These are phyloP conservation scores for Manis javanica DNA, from an alignment of 2,797 vertebrate species.

Conservation along the genomic window DNA sequence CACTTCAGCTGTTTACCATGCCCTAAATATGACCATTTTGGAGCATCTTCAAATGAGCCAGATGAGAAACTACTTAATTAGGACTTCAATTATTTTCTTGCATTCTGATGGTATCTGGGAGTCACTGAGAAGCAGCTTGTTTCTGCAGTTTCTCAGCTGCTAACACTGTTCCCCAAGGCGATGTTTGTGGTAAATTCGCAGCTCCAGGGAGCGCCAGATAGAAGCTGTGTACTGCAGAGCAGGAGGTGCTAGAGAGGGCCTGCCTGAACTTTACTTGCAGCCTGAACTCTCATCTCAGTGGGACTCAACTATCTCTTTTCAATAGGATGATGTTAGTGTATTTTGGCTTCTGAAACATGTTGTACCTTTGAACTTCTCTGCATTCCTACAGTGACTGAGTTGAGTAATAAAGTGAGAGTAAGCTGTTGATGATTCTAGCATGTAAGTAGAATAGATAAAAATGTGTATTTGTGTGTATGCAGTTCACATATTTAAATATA, in stretches of 20 bases:
- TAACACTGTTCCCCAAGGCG: conserved; percentile 81
- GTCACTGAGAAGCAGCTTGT: conserved; percentile 83
- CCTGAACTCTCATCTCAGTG: conserved; percentile 89
- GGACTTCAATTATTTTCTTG: conserved; percentile 84
- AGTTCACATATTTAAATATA: not conserved
- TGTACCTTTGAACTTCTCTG: conserved; percentile 87
- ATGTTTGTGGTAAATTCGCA: conserved; percentile 85
- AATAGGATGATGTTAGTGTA: conserved; percentile 84
- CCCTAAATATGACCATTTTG: conserved; percentile 79
- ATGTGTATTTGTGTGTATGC: not conserved
- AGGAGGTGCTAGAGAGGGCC: conserved; percentile 81
- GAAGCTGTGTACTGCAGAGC: conserved; percentile 81
- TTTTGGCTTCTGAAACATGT: conserved; percentile 86
- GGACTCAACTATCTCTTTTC: conserved; percentile 85
- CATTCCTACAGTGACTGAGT: conserved; percentile 84
- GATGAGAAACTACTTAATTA: conserved; percentile 83
- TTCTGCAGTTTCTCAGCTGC: conserved; percentile 85
- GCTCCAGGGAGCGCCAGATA: conserved; percentile 78
- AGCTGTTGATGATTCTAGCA: conserved; percentile 78
- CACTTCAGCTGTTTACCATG: conserved; percentile 74
- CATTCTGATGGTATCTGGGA: conserved; percentile 80
- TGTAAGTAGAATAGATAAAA: conserved; percentile 70
- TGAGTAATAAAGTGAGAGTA: conserved; percentile 84
- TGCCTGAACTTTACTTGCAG: conserved; percentile 84
- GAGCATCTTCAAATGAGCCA: conserved; percentile 81